Conservation (phyloP, 2,113 vertebrate genomes). For the Ranitomeya imitator region DNA sequence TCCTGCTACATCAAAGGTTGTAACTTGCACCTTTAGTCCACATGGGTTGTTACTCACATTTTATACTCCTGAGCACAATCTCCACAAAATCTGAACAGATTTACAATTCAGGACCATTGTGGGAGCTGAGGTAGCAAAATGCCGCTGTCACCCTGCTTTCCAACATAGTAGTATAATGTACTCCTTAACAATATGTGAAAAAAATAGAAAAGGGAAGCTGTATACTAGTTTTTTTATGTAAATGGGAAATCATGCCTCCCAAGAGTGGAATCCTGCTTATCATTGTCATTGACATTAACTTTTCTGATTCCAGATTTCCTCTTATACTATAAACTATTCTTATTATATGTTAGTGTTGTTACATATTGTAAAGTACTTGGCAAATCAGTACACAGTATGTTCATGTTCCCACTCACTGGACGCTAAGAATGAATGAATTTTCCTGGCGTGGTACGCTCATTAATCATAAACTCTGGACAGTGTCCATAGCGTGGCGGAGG, state of each 20-base stretch:
- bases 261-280: no score
- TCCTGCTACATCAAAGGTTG: no score
- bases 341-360: neutral
- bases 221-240: neutral
- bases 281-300: neutral
- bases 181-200: no score
- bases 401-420: neutral
- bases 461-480: slow-evolving; percentile 16
- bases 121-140: no score
- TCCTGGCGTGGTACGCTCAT: slow-evolving; percentile 10
- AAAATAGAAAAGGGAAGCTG: no score
- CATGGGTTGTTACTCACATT: no score
- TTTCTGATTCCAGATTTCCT: neutral
- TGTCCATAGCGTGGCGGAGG: neutral
- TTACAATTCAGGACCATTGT: no score
- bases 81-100: no score
- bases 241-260: neutral
- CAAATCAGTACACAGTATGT: neutral
- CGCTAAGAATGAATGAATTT: neutral
- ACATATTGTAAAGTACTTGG: neutral
- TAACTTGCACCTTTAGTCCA: no score
- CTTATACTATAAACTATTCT: neutral
- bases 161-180: no score
- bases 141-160: no score
- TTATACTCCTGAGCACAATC: no score